Percentiles rank a stretch among this genome's conserved stretches.
phyloP scores from a whole-genome alignment of 2,888 invertebrate genomes.

The Andricus quercusramuli region DNA sequence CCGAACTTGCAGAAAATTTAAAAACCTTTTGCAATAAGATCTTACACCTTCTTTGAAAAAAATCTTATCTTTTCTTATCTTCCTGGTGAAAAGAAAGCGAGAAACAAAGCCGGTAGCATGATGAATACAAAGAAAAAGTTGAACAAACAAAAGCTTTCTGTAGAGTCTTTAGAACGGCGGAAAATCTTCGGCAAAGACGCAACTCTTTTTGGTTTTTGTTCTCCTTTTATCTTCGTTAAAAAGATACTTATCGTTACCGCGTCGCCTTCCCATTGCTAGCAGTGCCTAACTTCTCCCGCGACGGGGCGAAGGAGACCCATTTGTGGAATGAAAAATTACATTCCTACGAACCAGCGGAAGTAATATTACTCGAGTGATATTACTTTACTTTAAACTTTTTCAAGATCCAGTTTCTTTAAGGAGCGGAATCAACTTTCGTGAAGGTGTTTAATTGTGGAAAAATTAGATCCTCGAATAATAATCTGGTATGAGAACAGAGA shows the following conservation, averaged over 20 bases:
- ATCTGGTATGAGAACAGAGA: background rate
- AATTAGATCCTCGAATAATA: background rate
- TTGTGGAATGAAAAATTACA: slow-evolving; percentile 39
- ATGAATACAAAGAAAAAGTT: slow-evolving; percentile 20
- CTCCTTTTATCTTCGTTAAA: slow-evolving; percentile 38
- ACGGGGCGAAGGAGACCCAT: slow-evolving; percentile 28
- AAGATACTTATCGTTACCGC: slow-evolving; percentile 39
- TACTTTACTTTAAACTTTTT: slow-evolving; percentile 3
- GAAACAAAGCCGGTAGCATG: slow-evolving; percentile 6
- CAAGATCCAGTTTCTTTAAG: background rate
- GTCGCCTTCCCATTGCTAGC: slow-evolving; percentile 17
- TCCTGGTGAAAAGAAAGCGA: background rate
- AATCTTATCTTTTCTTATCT: slow-evolving; percentile 1
- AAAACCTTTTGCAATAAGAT: background rate
- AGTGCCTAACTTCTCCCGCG: slow-evolving; percentile 26
- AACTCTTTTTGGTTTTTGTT: background rate
- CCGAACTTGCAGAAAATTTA: background rate
- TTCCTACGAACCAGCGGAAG: slow-evolving; percentile 19
- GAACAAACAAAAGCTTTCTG: slow-evolving; percentile 22
- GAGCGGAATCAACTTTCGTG: background rate
- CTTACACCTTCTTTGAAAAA: background rate
- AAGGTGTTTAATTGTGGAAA: background rate
- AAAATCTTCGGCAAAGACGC: slow-evolving; percentile 17
- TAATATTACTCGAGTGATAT: slow-evolving; percentile 25
- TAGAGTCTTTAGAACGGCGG: slow-evolving; percentile 23